Evolutionary conservation across 2,797 vertebrate species (phyloP).

Genomic region (Takifugu rubripes): DNA sequence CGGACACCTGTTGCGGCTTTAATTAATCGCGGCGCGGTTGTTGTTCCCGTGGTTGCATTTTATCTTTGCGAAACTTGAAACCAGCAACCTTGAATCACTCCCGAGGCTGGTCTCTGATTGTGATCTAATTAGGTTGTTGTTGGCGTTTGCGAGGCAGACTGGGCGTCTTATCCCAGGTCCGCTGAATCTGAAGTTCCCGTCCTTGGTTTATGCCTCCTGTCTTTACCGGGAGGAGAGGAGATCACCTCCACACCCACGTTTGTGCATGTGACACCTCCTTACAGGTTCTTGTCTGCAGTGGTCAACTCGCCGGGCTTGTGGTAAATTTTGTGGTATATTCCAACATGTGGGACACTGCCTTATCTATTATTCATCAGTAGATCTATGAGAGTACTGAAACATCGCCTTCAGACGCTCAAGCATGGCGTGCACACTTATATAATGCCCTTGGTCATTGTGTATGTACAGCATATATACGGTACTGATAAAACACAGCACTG

Average conservation of each 20-base stretch:
- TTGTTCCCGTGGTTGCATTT: conserved; percentile 20
- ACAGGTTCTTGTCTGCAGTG: conserved; percentile 46
- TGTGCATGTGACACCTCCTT: conserved; percentile 45
- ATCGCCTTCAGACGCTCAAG: too few relatives aligned
- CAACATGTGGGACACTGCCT: too few relatives aligned
- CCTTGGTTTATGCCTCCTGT: conserved; percentile 8
- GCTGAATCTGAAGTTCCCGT: conserved; percentile 18
- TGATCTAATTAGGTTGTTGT: neutral
- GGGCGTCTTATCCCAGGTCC: conserved; percentile 4
- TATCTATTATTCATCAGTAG: too few relatives aligned
- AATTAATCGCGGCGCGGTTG: conserved; percentile 44
- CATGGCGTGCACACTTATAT: too few relatives aligned
- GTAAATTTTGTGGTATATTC: too few relatives aligned
- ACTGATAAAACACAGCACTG: too few relatives aligned
- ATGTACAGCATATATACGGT: too few relatives aligned
- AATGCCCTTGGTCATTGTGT: too few relatives aligned
- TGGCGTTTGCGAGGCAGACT: conserved; percentile 25
- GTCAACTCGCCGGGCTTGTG: conserved; percentile 46
- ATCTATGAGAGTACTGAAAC: too few relatives aligned
- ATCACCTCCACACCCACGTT: conserved; percentile 31
- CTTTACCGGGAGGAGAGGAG: conserved; percentile 27
- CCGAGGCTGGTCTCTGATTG: conserved; percentile 32
- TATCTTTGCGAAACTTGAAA: conserved; percentile 21
- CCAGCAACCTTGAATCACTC: conserved; percentile 23
- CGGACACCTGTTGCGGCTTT: conserved; percentile 58